Evolutionary conservation across 2,888 invertebrate genomes (phyloP).

Genomic region (Cordylochernes scorpioides): DNA sequence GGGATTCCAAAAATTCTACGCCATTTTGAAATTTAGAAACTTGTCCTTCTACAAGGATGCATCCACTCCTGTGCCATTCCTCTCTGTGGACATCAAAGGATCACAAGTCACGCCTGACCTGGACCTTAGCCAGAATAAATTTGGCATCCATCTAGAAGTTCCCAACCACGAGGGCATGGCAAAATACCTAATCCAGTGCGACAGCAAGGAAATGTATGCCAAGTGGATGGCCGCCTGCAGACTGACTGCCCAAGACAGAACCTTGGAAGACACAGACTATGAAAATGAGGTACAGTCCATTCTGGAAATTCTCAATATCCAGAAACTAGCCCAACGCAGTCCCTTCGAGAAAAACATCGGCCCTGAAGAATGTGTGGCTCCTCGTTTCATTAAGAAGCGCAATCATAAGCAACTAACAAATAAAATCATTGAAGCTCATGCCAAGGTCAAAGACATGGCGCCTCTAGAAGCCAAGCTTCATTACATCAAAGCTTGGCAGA

Average conservation of each 20-base stretch:
- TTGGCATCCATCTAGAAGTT: conserved; percentile 77
- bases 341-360: conserved; percentile 33
- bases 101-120: conserved; percentile 95
- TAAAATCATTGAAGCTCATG: conserved; percentile 78
- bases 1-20: not conserved
- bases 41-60: not conserved
- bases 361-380: conserved; percentile 67
- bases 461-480: conserved; percentile 78
- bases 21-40: not conserved
- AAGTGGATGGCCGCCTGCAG: conserved; percentile 95
- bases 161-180: conserved; percentile 76
- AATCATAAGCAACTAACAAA: conserved; percentile 55
- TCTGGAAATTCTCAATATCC: conserved; percentile 60
- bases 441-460: conserved; percentile 68
- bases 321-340: conserved; percentile 41
- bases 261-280: conserved; percentile 82
- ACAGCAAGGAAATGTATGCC: conserved; percentile 91
- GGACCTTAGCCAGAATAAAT: conserved; percentile 63
- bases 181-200: conserved; percentile 85
- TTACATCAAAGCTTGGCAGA: conserved; percentile 94
- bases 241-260: conserved; percentile 77
- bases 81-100: conserved; percentile 31
- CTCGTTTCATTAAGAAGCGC: conserved; percentile 55
- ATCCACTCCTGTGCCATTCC: not conserved
- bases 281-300: conserved; percentile 68